These are phyloP conservation scores for Drosophila helvetica DNA, from an alignment of 2,888 invertebrate species.

Conservation along the genomic window DNA sequence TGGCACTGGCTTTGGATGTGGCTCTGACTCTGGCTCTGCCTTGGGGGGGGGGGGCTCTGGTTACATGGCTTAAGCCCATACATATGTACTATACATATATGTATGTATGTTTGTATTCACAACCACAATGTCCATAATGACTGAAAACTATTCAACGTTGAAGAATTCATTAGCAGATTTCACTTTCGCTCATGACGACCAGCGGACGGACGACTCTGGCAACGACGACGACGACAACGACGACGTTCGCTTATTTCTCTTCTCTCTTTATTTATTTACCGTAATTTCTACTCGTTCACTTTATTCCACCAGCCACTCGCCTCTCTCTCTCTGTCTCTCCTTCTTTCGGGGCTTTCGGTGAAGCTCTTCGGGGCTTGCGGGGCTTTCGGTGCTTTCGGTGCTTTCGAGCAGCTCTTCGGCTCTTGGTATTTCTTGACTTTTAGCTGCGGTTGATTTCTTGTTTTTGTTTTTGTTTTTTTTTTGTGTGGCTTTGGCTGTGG, in stretches of 20 bases:
- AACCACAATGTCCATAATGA: slow-evolving; percentile 69
- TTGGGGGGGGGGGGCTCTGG: slow-evolving; percentile 17
- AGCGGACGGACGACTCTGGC: neutral
- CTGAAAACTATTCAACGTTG: slow-evolving; percentile 82
- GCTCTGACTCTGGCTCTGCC: neutral
- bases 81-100: slow-evolving; percentile 15
- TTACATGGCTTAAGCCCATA: slow-evolving; percentile 32
- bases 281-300: slow-evolving; percentile 79
- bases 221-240: neutral
- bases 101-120: slow-evolving; percentile 8
- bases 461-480: slow-evolving; percentile 9
- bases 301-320: slow-evolving; percentile 41
- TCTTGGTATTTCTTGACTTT: slow-evolving; percentile 42
- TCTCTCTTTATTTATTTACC: slow-evolving; percentile 74
- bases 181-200: slow-evolving; percentile 83
- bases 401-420: slow-evolving; percentile 17
- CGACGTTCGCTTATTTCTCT: slow-evolving; percentile 72
- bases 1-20: slow-evolving; percentile 3
- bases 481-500: neutral
- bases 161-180: slow-evolving; percentile 83
- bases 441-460: slow-evolving; percentile 54
- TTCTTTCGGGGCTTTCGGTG: too few relatives aligned
- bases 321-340: neutral
- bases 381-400: slow-evolving; percentile 15
- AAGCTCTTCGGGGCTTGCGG: neutral